Evolutionary conservation across 2,888 invertebrate genomes (phyloP), one percentile per base, ranked within the genome.

Genomic region (Mesorhabditis spiculigera): DNA sequence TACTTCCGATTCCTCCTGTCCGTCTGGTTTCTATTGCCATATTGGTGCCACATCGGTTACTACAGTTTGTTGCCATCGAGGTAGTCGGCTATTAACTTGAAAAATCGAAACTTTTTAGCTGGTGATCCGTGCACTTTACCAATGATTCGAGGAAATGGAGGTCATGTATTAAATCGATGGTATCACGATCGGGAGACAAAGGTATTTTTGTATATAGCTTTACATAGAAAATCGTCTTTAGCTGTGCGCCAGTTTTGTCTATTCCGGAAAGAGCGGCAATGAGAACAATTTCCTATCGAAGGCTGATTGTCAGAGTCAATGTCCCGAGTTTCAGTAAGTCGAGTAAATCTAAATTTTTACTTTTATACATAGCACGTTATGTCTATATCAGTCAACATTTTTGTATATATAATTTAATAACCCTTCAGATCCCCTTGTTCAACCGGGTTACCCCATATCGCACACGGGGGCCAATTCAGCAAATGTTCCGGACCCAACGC

Each of bases 1-100:
- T 13, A 50, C 58, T 13, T 45, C 50, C n/a, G 63, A 43, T 41
- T 62, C 41, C 41, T 72, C 68, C 43, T 76, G 76, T 67, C 76
- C 76, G 41, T 62, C 62, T 5, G 75, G 73, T 62, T 71, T 78
- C 70, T 84, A 78, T 71, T 84, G 84, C 67, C 84, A 84, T 71
- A 80, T 81, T 13, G 84, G 84, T 67, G 75, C 76, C 43, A 74
- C 76, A 41, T 76, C 78, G 13, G 66, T 79, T 62, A 81, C 80
- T 58, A 82, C 79, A 4, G 71, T 84, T 43, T 84, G 84, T 71
- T 84, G 84, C 67, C 82, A 50, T 50, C 58, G 58, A 50, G 58
- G 58, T 50, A 50, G 0, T 50, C 2, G n/a, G n/a, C 58, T 50
- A 13, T 13, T 50, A 10, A n/a, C n/a, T 50, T 13, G n/a, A 50